Conservation (phyloP, 2,113 vertebrate genomes). For the Sinocyclocheilus maitianheensis region DNA sequence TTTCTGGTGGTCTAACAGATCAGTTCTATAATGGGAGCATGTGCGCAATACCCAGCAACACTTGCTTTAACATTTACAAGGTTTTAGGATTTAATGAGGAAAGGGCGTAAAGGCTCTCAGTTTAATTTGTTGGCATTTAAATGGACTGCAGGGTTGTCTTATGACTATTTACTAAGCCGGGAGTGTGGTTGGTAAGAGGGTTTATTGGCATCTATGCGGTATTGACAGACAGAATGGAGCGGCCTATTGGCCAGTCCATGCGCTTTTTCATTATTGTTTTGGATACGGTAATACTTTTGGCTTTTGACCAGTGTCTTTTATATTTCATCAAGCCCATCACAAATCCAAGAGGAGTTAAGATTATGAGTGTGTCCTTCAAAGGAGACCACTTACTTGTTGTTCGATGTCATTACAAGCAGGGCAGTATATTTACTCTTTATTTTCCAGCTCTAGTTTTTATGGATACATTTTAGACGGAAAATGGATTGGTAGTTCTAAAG, state of each 20-base stretch:
- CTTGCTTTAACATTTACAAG: slow-evolving; percentile 37
- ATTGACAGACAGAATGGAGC: slow-evolving; percentile 52
- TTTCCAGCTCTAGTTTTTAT: neutral
- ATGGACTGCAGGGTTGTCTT: slow-evolving; percentile 41
- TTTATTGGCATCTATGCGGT: slow-evolving; percentile 50
- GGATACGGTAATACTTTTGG: slow-evolving; percentile 46
- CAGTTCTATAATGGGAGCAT: slow-evolving; percentile 47
- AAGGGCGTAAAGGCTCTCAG: slow-evolving; percentile 33
- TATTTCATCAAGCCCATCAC: slow-evolving; percentile 33
- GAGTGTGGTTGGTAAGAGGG: slow-evolving; percentile 26
- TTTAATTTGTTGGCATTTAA: slow-evolving; percentile 58
- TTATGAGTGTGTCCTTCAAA: slow-evolving; percentile 12
- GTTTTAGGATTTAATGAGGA: slow-evolving; percentile 43
- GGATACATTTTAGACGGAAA: neutral
- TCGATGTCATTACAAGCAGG: slow-evolving; percentile 15
- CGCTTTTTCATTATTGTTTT: slow-evolving; percentile 47
- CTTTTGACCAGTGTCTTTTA: slow-evolving; percentile 47
- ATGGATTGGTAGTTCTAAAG: neutral
- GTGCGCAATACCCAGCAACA: slow-evolving; percentile 12
- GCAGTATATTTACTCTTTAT: neutral
- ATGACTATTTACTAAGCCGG: slow-evolving; percentile 38
- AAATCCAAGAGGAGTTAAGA: neutral
- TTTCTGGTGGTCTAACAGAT: slow-evolving; percentile 20
- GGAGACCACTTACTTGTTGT: neutral
- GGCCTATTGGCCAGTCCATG: slow-evolving; percentile 15